phyloP scores from a whole-genome alignment of 2,888 invertebrate genomes.

The Kuschelorhynchus macadamiae region DNA sequence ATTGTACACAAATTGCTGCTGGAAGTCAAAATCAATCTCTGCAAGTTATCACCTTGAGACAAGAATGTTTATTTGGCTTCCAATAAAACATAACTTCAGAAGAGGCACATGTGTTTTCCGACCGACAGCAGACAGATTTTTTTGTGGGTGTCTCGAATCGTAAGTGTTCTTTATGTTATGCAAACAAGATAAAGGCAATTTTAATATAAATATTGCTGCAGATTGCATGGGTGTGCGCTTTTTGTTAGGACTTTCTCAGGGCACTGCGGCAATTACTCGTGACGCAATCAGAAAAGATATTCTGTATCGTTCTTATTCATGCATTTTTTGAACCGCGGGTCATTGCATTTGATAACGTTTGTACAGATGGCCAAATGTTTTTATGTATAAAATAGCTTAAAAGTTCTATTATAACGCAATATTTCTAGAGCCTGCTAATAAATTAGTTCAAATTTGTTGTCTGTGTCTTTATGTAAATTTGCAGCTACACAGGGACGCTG shows the following conservation, averaged over 20 bases:
- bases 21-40: constrained; percentile 5
- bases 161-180: constrained; percentile 22
- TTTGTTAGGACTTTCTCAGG: constrained; percentile 5
- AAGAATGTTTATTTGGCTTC: constrained; percentile 16
- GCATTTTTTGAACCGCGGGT: too few relatives aligned
- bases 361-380: too few relatives aligned
- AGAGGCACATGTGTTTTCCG: constrained; percentile 12
- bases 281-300: too few relatives aligned
- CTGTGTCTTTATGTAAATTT: too few relatives aligned
- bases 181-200: constrained; percentile 29
- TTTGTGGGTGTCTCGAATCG: constrained; percentile 19
- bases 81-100: constrained; percentile 5
- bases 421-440: too few relatives aligned
- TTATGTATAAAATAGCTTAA: too few relatives aligned
- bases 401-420: too few relatives aligned
- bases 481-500: too few relatives aligned
- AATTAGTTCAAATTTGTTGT: too few relatives aligned
- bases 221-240: constrained; percentile 13
- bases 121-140: constrained; percentile 20
- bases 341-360: too few relatives aligned
- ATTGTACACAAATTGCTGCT: constrained; percentile 16
- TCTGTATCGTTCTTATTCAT: too few relatives aligned
- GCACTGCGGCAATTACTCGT: too few relatives aligned
- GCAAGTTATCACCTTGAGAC: constrained; percentile 15
- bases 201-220: constrained; percentile 21